Evolutionary conservation across 2,113 vertebrate genomes (phyloP), one percentile per base, ranked within the genome.

Genomic region (Lampris megalopsis): DNA sequence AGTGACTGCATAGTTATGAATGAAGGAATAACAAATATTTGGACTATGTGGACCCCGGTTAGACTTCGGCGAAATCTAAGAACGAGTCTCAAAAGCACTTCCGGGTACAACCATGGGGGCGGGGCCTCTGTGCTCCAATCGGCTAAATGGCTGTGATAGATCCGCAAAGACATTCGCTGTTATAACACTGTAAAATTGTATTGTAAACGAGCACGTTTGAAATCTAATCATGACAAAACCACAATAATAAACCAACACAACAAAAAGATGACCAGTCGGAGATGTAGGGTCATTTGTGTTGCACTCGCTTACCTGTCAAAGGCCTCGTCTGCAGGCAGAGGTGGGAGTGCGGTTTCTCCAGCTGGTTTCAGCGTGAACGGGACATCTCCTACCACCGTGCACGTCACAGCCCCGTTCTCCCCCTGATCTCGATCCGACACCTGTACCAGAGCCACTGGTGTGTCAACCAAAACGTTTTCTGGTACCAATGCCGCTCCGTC

Each of bases 331-430:
- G 88, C 92, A 75, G 94, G 91, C 35, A 92, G 84, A 5, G 92
- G 93, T 53, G 93, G 92, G 37, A 93, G 88, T 0, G 77, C 90
- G 2, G 92, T 93, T 82, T 96, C 96, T 0, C 96, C 96, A 60
- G 97, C 97, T 0, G 97, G 96, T 86, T 98, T 98, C 59, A 99
- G 92, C 40, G 98, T 98, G 88, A 99, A 99, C 5, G 98, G 98
- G 60, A 98, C 97, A 0, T 99, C 98, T 0, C 97, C 97, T 24
- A 98, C 97, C 58, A 99, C 96, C 0, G 97, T 99, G 73, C 98
- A 99, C 2, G 97, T 98, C 79, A 99, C 97, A 10, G 96, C 97
- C 0, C 98, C 98, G 0, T 99, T 99, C 88, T 98, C 97, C 5
- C 97, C 97, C 68, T 98, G 97, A 85, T 99, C 98, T 6, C 96